Base-by-base conservation (phyloP, 2,797 vertebrate genomes). In the Poeciliopsis presidionis region DNA sequence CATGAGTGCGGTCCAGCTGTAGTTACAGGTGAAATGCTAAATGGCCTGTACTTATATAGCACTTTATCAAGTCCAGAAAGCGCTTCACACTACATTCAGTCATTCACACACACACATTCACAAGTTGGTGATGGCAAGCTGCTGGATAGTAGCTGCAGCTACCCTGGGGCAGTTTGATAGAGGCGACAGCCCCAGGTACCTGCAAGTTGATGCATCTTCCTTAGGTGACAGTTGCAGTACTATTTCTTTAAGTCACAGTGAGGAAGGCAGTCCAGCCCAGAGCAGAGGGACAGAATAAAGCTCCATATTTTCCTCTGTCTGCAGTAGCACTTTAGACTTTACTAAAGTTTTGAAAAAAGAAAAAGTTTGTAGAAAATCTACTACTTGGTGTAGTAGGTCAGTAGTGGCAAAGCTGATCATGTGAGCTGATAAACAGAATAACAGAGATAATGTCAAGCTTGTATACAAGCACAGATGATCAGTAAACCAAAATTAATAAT, bases 381-480 rank as follows among this genome's bases (percentile, higher is more conserved):
- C 3, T 45, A n/a, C n/a, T 74, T 65, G 77, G 71, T 77, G 77
- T 41, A 77, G 82, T 12, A 61, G 78, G 87, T 91, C 87, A 87
- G 90, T 89, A 91, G 87, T 22, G 77, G 65, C 33, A 73, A 74
- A 78, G 74, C 82, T 77, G 81, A 70, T 85, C 72, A 82, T 78
- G 76, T 78, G 70, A 85, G 78, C 81, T 55, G 61, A 81, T 59
- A 74, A 75, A 77, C 61, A 75, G 73, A 87, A 81, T 74, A 80
- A 45, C 71, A 36, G 63, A 79, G 83, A 78, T 83, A 85, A 74
- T 90, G 84, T 83, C 74, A 84, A 77, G 49, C 75, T 57, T 63
- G 74, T 72, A 76, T 69, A 83, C 80, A 83, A 83, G 76, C 79
- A 74, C 77, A 51, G 81, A 41, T 13, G 69, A 90, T 93, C 88